phyloP scores from a whole-genome alignment of 1,140 invertebrate species.

The Reticulitermes speratus region DNA sequence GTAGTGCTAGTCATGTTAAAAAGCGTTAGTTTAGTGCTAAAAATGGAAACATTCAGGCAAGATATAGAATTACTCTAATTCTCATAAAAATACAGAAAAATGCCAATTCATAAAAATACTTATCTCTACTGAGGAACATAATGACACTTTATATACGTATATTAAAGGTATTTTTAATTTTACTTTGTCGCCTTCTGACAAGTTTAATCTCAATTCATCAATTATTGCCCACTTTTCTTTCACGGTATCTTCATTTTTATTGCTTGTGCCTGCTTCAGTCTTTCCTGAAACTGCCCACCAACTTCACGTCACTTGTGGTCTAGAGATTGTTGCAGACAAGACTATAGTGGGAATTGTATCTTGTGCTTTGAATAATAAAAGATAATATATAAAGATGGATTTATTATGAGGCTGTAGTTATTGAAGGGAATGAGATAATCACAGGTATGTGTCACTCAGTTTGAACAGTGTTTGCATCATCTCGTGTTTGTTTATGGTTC shows the following conservation, averaged over 20 bases:
- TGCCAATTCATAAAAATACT: neutral
- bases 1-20: constrained; percentile 12
- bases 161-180: neutral
- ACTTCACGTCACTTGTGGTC: neutral
- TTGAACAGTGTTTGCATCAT: no score
- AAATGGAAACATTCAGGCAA: neutral
- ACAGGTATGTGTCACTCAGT: no score
- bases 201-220: neutral
- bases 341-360: neutral
- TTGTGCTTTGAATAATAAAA: constrained; percentile 8
- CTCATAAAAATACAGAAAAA: constrained; percentile 8
- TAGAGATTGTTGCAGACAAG: neutral
- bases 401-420: neutral
- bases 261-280: neutral
- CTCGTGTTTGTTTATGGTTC: no score
- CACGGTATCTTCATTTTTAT: neutral
- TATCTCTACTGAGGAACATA: neutral
- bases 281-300: neutral
- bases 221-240: neutral
- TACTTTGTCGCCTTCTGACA: neutral
- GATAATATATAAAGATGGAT: neutral
- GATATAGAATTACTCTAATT: neutral
- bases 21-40: neutral
- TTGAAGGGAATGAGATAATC: neutral
- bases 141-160: neutral